phyloP scores from a whole-genome alignment of 1,140 invertebrate species.

The Aradophagus sp. region DNA sequence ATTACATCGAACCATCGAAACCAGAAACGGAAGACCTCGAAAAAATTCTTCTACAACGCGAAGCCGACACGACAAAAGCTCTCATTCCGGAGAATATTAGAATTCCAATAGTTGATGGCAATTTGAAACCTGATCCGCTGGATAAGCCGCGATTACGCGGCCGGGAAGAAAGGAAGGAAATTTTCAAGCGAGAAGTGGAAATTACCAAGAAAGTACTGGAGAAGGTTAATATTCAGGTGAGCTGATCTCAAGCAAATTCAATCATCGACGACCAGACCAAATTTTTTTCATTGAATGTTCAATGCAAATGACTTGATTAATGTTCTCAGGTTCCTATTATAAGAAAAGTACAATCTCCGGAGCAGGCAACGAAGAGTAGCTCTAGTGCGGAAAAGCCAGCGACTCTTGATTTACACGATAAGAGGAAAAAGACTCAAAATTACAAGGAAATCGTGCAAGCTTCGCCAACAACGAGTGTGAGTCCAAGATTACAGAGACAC shows the following conservation, averaged over 20 bases:
- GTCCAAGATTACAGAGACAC: constrained; percentile 67
- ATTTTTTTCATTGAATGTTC: neutral
- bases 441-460: constrained; percentile 66
- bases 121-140: constrained; percentile 70
- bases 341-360: constrained; percentile 51
- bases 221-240: constrained; percentile 72
- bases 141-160: constrained; percentile 69
- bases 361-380: constrained; percentile 27
- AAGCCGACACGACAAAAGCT: constrained; percentile 72
- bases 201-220: constrained; percentile 73
- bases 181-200: constrained; percentile 73
- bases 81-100: constrained; percentile 71
- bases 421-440: constrained; percentile 65
- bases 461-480: constrained; percentile 62
- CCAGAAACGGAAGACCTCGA: constrained; percentile 78
- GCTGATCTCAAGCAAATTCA: neutral
- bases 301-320: too few relatives aligned
- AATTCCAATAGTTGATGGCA: constrained; percentile 70
- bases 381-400: constrained; percentile 65
- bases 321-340: constrained; percentile 61
- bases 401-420: constrained; percentile 67
- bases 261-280: too few relatives aligned
- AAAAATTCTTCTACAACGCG: constrained; percentile 78
- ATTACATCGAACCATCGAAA: constrained; percentile 71
- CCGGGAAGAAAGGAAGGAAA: constrained; percentile 72